Percentiles rank a stretch among this genome's conserved stretches.
These are phyloP conservation scores for Brenthis hecate DNA, from an alignment of 2,888 invertebrate genomes.

Conservation along the genomic window DNA sequence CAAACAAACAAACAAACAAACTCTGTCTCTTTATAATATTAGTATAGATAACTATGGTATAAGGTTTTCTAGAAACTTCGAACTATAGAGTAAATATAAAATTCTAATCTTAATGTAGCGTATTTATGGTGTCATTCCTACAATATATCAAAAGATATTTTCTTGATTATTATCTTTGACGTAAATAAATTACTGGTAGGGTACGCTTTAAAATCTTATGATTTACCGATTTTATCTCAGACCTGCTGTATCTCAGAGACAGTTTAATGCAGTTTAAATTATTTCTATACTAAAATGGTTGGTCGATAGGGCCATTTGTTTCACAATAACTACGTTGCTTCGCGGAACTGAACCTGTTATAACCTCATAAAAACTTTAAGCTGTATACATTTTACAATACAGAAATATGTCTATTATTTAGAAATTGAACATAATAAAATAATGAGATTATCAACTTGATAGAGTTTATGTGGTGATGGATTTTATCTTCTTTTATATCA, in stretches of 20 bases:
- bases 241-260: slow-evolving; percentile 38
- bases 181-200: slow-evolving; percentile 32
- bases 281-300: slow-evolving; percentile 41
- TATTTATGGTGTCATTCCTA: slow-evolving; percentile 20
- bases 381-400: no score
- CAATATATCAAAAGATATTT: slow-evolving; percentile 29
- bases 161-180: slow-evolving; percentile 36
- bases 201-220: slow-evolving; percentile 37
- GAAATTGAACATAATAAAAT: no score
- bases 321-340: slow-evolving; percentile 44
- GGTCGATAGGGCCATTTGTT: slow-evolving; percentile 45
- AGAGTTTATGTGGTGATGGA: no score
- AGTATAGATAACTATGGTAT: no score
- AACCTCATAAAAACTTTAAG: slow-evolving; percentile 20
- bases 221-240: slow-evolving; percentile 38
- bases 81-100: slow-evolving; percentile 2
- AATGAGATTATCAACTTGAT: no score
- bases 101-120: slow-evolving; percentile 14
- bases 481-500: no score
- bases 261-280: slow-evolving; percentile 44
- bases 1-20: no score
- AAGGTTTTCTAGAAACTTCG: no score
- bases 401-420: no score
- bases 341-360: slow-evolving; percentile 44
- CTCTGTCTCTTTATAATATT: no score